Evolutionary conservation across 2,888 invertebrate species (phyloP), one percentile per base, ranked within the genome.

Genomic region (Geotrupes spiniger): DNA sequence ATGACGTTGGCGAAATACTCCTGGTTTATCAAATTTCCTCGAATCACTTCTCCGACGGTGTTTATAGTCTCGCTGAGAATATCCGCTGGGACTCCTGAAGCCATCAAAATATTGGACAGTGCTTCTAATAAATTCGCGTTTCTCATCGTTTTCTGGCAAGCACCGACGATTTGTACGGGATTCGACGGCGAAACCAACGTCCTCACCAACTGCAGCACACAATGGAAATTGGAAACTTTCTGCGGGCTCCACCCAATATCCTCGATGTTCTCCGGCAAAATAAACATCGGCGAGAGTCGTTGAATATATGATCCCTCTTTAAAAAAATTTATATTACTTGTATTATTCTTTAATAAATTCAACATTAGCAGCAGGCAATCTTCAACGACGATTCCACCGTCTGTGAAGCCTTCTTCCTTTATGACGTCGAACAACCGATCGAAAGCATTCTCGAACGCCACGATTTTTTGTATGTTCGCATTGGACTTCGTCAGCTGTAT

Each of bases 401-500:
- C 93, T 1, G 92, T 88, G 61, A 85, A 89, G 2, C 95, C 95
- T 73, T 98, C 98, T 42, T 61, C 60, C 1, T 79, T 80, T 8
- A 99, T 89, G 6, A 99, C 94, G 69, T 94, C 93, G 60, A 98
- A 89, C 17, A 99, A 77, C 57, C 91, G 82, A 72, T 97, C 97
- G 68, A 99, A 99, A 0, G 96, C 96, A 74, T 97, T 98, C 72
- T 99, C 98, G 71, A 98, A 99, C 0, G 98, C 97, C 0, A 99
- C 95, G 63, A 99, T 97, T 76, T 98, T 99, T 72, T 98, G 97
- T 63, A 98, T 94, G 71, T 95, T 97, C 0, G 95, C 91, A 75
- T 99, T 97, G 9, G 89, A 89, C 78, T 89, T 88, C 0, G 97
- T 97, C 60, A 99, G 74, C 64, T 94, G 92, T 54, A 92, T 92